phyloP scores from a whole-genome alignment of 2,113 vertebrate genomes.

The Mystacornis crossleyi region DNA sequence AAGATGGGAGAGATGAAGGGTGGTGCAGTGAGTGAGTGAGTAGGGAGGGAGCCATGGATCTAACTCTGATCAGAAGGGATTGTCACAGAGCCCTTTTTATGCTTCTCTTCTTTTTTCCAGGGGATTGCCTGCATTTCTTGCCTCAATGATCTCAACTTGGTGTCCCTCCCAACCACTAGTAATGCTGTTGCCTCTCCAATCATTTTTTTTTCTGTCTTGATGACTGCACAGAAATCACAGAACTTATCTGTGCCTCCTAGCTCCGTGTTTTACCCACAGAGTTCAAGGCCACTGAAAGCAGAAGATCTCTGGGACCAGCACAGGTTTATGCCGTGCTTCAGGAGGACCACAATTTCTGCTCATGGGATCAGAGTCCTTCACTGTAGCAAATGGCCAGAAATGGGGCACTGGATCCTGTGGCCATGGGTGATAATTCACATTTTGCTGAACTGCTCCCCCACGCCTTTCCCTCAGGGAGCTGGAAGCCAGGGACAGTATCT shows the following conservation, averaged over 20 bases:
- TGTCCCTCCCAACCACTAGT: not conserved
- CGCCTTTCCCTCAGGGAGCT: not conserved
- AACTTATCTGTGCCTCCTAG: not conserved
- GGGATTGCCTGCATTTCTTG: not conserved
- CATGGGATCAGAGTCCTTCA: not conserved
- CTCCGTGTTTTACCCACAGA: accelerated
- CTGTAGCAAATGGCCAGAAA: not conserved
- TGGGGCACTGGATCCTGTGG: not conserved
- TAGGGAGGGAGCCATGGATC: not conserved
- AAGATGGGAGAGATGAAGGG: not conserved
- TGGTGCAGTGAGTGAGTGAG: not conserved
- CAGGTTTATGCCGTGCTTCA: not conserved
- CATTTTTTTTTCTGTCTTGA: accelerated
- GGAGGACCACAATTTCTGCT: not conserved
- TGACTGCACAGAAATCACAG: not conserved
- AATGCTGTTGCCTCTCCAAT: not conserved
- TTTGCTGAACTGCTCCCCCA: not conserved
- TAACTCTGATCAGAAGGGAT: not conserved
- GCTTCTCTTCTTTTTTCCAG: not conserved
- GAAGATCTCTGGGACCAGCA: not conserved
- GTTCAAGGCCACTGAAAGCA: not conserved
- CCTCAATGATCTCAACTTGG: not conserved
- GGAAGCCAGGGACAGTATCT: not conserved
- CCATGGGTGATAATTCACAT: not conserved
- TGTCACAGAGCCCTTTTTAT: not conserved